These are phyloP conservation scores for Ctenicera cuprea DNA, from an alignment of 2,888 invertebrate species.

Conservation along the genomic window DNA sequence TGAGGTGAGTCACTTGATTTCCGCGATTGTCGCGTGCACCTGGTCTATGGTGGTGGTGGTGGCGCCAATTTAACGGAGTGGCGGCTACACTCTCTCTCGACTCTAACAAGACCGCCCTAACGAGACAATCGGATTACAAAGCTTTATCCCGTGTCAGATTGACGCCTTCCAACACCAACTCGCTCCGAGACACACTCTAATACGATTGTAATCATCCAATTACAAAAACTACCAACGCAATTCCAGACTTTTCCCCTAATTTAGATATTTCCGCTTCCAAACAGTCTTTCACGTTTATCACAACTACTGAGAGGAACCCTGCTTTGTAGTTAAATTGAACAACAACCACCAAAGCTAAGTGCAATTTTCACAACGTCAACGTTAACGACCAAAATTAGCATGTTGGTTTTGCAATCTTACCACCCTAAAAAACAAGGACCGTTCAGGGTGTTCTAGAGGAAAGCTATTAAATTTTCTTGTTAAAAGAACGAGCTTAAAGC, in stretches of 20 bases:
- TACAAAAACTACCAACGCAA: constrained; percentile 55
- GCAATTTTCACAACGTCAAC: not conserved
- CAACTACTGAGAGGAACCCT: not conserved
- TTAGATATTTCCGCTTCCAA: constrained; percentile 40
- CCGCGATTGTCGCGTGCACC: constrained; percentile 64
- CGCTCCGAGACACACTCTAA: constrained; percentile 60
- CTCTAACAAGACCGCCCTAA: constrained; percentile 70
- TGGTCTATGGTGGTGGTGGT: constrained; percentile 62
- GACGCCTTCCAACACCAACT: constrained; percentile 66
- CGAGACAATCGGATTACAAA: constrained; percentile 72
- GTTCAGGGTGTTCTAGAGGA: not conserved
- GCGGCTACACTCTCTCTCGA: constrained; percentile 56
- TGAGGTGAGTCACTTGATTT: constrained; percentile 59
- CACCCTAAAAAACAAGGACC: not conserved
- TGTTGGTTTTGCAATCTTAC: constrained; percentile 1
- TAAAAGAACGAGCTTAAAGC: not conserved
- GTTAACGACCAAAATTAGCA: constrained; percentile 16
- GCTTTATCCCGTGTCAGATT: constrained; percentile 70
- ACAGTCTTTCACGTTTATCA: not conserved
- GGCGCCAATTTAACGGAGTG: constrained; percentile 67
- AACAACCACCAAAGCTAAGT: too few relatives aligned
- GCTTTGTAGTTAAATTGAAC: not conserved
- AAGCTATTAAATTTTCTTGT: not conserved
- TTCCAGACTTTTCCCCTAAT: constrained; percentile 43
- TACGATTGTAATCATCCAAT: constrained; percentile 68